Evolutionary conservation across 2,797 vertebrate genomes (phyloP), one percentile per base, ranked within the genome.

Genomic region (Hyperoplus immaculatus): DNA sequence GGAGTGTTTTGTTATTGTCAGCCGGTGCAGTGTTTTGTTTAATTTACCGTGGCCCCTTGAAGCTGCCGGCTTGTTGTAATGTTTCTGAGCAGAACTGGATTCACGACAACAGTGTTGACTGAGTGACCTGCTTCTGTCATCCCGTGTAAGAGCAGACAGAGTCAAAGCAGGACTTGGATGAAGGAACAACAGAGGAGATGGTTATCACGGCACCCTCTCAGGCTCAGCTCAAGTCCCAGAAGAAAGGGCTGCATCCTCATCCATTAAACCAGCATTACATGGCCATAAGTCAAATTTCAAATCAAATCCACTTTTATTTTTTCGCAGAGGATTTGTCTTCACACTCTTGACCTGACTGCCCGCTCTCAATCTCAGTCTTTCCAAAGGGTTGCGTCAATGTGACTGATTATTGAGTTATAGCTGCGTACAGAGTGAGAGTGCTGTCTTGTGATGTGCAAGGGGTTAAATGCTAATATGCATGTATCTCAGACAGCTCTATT

Each of bases 71-170:
- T 75, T 68, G 83, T 74, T 82, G 68, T 43, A 61, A 61, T 81
- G 88, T 90, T 86, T 78, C 82, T 64, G 72, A 69, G 64, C 59
- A 51, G 3, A 55, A 70, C 51, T 70, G 72, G 74, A 81, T 80
- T 88, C 70, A 61, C 78, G 71, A 59, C 63, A 88, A 53, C 74
- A 75, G 67, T 63, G 79, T 74, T 84, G 81, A 87, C 81, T 87
- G 81, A 88, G 74, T 92, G 92, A 92, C 92, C 90, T 89, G 90
- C 78, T 92, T 93, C 92, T 92, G 92, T 92, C 91, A 90, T 71
- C 73, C 77, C 62, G 74, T 21, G 81, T 87, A 73, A 82, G 76
- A 71, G 78, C 84, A 77, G 56, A 69, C 82, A 71, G 69, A 47
- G 75, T 67, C 72, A 68, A 49, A 76, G 63, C 16, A 77, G 72